Evolutionary conservation across 2,888 invertebrate species (phyloP), one percentile per base, ranked within the genome.

Genomic region (Phyllotreta striolata): DNA sequence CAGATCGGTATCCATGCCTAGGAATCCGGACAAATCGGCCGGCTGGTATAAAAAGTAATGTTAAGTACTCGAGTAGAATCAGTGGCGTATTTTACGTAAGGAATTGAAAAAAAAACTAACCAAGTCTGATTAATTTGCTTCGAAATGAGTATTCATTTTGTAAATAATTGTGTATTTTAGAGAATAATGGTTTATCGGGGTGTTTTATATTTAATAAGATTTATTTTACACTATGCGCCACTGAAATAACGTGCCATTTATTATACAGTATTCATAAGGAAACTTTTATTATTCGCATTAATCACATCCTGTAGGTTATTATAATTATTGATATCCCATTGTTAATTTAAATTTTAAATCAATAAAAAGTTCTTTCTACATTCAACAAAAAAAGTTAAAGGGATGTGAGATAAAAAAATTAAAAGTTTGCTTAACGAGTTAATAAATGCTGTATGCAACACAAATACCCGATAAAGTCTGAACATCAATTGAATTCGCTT

Each of bases 1-100:
- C 0, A 82, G 91, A 63, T 90, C 90, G 0, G 85, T 89, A 51
- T 90, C 91, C 6, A 90, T 90, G 85, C 90, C 90, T 52, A 87
- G 89, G 73, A 89, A 90, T 75, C 86, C 87, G 54, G 87, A 86
- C 74, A 89, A 90, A 78, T 87, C 88, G 66, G 89, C 90, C 40
- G 89, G 89, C 59, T 91, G 90, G 91, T 90, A 90, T 75, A 24
- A 89, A 85, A 74, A 83, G 80, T 69, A 84, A 83, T 72, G 75
- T 77, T 56, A 72, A 70, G 37, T 77, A 76, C 69, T 73, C 75
- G 14, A 78, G 79, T 66, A 74, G 77, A 72, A 56, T 56, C 40
- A 13, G 52, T 55, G 37, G 12, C 12, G 14, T 55, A 63, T 55
- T 55, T 55, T 55, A 35, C 39, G 49, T 63, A 24, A 24, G 24